These are phyloP conservation scores for Aegypius monachus DNA, from an alignment of 2,113 vertebrate species.

Conservation along the genomic window DNA sequence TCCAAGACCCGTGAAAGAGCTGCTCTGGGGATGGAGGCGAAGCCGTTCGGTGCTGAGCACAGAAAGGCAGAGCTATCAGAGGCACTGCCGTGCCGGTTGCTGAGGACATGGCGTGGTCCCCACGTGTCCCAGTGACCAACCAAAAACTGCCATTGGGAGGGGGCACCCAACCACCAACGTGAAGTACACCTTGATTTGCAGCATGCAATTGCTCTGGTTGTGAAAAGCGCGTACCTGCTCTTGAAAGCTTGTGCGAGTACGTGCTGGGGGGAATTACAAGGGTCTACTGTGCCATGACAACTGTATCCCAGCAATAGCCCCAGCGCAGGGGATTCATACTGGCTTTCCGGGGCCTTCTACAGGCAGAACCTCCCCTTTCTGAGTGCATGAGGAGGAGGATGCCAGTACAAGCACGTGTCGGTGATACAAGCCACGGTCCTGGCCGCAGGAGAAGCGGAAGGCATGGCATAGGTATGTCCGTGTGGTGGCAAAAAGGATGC, in stretches of 20 bases:
- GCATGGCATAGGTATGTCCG: background rate
- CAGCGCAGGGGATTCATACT: accelerated
- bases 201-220: background rate
- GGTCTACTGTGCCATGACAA: background rate
- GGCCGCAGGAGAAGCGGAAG: background rate
- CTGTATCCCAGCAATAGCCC: background rate
- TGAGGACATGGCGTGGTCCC: background rate
- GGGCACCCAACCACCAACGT: background rate
- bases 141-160: background rate
- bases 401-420: background rate
- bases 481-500: background rate
- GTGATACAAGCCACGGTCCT: background rate
- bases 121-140: background rate
- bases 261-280: background rate
- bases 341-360: background rate
- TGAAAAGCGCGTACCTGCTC: background rate
- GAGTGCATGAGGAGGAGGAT: background rate
- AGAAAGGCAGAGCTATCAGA: background rate
- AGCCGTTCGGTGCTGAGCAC: background rate
- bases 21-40: background rate
- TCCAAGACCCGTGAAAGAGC: background rate
- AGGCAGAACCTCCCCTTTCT: background rate
- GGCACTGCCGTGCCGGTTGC: background rate
- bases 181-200: background rate
- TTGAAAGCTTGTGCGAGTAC: background rate